Evolutionary conservation across 2,888 invertebrate species (phyloP), one percentile per base, ranked within the genome.

Genomic region (Cataglyphis altisquamis): DNA sequence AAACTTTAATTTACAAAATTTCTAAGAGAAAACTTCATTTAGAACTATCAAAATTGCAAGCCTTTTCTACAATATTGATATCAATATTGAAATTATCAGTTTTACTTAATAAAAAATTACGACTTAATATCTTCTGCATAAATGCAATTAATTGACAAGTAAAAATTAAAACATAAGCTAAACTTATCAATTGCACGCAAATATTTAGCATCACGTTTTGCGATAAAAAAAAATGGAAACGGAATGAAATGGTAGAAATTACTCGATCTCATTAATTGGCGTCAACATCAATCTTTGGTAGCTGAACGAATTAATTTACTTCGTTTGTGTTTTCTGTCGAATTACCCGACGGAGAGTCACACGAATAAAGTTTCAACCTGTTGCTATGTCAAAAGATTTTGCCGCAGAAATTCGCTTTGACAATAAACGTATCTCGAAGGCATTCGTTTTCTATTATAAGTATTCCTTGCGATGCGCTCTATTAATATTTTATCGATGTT

Each of bases 321-420:
- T 10, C 12, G 64, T 45, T 66, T 72, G 72, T 78, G 64, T 72
- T 15, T 70, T 75, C 64, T 15, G 57, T 39, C 72, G 72, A 64
- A 48, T 52, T 39, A 45, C 39, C 45, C 25, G 57, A 70, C 39
- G n/a, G 60, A n/a, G n/a, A 70, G 48, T 66, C 66, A 52, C 52
- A 52, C 45, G 66, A 80, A 72, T 48, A 25, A 72, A 84, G 66
- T 80, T 84, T 73, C 83, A 84, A 84, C 80, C 83, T 84, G 83
- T 84, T 84, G 80, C 67, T 62, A 55, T 62, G 36, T 48, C 57
- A 39, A 77, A 66, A 52, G 25, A 12, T 55, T 15, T 67, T 67
- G 55, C 52, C 64, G 55, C 64, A 41, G 39, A 73, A 52, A 63
- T 73, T 70, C n/a, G n/a, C 63, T 39, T 73, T 62, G 39, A 81